Base-by-base conservation (phyloP, 2,797 vertebrate species). In the Salarias fasciatus region DNA sequence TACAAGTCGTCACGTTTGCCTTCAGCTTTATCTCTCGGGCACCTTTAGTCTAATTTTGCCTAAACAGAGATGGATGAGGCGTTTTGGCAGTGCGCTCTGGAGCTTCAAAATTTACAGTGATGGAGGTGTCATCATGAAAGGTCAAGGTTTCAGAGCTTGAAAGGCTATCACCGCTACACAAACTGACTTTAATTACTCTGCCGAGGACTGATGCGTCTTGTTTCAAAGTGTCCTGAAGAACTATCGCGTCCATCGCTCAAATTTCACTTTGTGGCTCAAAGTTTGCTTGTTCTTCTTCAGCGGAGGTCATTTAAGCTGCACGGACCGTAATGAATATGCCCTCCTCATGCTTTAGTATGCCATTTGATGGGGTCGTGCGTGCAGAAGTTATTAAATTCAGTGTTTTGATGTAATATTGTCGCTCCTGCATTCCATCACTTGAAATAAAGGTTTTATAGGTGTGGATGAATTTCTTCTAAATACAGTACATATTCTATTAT, bases 121-220 rank as follows among this genome's bases (percentile, higher is more conserved):
- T 59, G 33, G 47, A 78, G 62, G 36, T 38, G 45, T 58, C 54
- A 48, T 73, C 61, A 73, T 64, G 75, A 85, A 87, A 85, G 77
- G 80, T 85, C 77, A 80, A 35, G 43, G 37, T 64, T 66, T 82
- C 31, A 8, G 30, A 66, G 36, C 75, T 54, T 65, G 40, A 77
- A 77, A 64, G 45, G 72, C 60, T 59, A 35, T n/a, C 41, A 45
- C 48, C 70, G 61, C 56, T 54, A 46, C 63, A 55, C 51, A 68
- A 65, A 68, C 36, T 6, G 60, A 74, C 55, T 83, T 48, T 65
- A 68, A 82, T 82, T 82, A 72, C 35, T 62, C 24, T 47, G 43
- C 12, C 24, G 40, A 58, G 18, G 44, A 72, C 53, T 42, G 40
- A 65, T 47, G 51, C 41, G 60, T 62, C 24, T 53, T 59, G 55